These are phyloP conservation scores for Caerostris darwini DNA, from an alignment of 1,140 invertebrate species.

Conservation along the genomic window DNA sequence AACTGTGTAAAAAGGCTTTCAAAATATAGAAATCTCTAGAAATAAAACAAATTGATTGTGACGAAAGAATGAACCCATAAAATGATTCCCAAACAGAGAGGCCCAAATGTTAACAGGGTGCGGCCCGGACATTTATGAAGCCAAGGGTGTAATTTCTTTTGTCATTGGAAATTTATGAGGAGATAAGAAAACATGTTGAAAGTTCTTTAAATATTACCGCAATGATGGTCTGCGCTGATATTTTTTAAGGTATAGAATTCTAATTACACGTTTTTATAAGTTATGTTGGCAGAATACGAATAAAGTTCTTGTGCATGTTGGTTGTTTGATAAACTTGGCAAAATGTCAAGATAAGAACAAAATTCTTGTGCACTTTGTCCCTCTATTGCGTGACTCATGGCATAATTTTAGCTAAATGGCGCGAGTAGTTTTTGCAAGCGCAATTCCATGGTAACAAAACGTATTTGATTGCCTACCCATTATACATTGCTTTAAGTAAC, in stretches of 20 bases:
- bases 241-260: neutral
- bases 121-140: neutral
- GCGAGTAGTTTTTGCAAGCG: neutral
- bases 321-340: neutral
- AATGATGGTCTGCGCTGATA: neutral
- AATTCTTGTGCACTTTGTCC: neutral
- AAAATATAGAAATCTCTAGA: neutral
- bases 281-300: neutral
- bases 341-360: constrained; percentile 4
- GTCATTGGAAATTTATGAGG: neutral
- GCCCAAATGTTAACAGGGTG: constrained; percentile 29
- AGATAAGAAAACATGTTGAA: neutral
- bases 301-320: neutral
- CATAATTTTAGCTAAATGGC: neutral
- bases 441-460: neutral
- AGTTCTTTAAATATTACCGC: neutral
- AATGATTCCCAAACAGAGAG: neutral
- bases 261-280: neutral
- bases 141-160: constrained; percentile 15
- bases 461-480: too few relatives aligned
- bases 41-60: neutral
- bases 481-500: too few relatives aligned
- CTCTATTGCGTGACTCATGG: neutral
- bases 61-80: neutral
- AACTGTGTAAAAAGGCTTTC: too few relatives aligned